phyloP scores from a whole-genome alignment of 2,888 invertebrate genomes.

The Coenonympha glycerion region DNA sequence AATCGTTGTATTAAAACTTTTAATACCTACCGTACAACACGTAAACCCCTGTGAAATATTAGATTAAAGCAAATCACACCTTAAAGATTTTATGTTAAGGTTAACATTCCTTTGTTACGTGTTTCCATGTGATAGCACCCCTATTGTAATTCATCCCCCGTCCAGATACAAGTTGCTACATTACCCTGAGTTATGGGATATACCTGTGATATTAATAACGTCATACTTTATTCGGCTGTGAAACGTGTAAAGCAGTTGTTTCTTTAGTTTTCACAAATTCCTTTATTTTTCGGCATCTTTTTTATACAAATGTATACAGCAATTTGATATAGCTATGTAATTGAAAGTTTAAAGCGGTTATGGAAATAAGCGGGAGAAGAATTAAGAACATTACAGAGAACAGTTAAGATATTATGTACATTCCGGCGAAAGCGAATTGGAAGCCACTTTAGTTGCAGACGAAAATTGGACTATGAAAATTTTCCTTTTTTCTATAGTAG shows the following conservation, averaged over 20 bases:
- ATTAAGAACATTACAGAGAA: no score
- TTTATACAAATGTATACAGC: no score
- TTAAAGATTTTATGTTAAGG: background rate
- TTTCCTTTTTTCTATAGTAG: no score
- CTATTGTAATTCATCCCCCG: slow-evolving; percentile 23
- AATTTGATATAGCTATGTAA: no score
- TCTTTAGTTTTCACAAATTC: no score
- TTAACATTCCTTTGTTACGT: slow-evolving; percentile 7
- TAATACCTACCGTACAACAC: background rate
- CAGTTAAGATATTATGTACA: no score
- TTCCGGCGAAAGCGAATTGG: no score
- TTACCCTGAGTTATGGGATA: slow-evolving; percentile 20
- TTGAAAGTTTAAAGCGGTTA: no score
- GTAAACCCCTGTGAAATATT: background rate
- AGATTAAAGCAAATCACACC: background rate
- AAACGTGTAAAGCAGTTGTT: background rate
- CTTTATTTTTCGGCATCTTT: no score
- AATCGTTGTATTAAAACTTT: slow-evolving; percentile 1
- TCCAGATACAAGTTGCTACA: slow-evolving; percentile 22
- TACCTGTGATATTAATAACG: slow-evolving; percentile 21
- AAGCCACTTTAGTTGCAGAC: no score
- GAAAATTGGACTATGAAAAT: no score
- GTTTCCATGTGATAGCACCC: slow-evolving; percentile 13
- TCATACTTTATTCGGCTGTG: slow-evolving; percentile 16
- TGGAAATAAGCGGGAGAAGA: no score